These are phyloP conservation scores for Polyodon spathula DNA, from an alignment of 2,113 vertebrate species.

Conservation along the genomic window DNA sequence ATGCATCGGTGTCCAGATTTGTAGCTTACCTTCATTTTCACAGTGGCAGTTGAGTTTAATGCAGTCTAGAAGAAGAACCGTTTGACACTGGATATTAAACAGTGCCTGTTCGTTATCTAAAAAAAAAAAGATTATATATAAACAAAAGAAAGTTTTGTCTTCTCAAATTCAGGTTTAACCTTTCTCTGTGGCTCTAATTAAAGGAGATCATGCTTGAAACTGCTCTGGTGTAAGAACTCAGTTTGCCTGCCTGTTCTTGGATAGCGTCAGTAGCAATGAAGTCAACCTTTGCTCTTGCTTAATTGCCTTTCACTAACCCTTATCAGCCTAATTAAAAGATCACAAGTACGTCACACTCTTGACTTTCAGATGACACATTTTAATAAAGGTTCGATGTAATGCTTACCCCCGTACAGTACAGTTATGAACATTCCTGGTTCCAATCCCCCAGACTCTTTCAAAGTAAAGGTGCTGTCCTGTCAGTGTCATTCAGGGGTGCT, in stretches of 20 bases:
- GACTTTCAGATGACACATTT: neutral
- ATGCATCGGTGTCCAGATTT: neutral
- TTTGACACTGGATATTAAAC: conserved; percentile 32
- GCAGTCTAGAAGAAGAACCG: conserved; percentile 28
- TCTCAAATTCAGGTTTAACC: neutral
- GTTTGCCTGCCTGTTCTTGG: too few species aligned
- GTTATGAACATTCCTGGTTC: neutral
- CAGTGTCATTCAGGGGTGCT: neutral
- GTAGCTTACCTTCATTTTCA: conserved; percentile 25
- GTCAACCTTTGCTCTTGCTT: too few species aligned
- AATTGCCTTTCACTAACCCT: too few species aligned
- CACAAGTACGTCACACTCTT: neutral
- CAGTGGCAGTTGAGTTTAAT: conserved; percentile 22
- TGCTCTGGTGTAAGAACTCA: too few species aligned
- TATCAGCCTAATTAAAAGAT: conserved; percentile 2
- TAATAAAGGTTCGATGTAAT: neutral
- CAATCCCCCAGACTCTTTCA: neutral
- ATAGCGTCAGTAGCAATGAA: too few species aligned
- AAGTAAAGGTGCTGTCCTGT: neutral
- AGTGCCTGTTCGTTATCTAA: conserved; percentile 27
- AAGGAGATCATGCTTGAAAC: too few species aligned
- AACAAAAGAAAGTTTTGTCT: neutral
- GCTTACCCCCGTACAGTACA: conserved; percentile 1
- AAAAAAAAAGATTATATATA: conserved; percentile 3
- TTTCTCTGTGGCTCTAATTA: neutral